Conservation (phyloP, 2,888 invertebrate genomes). For the Cheilosia scutellata region DNA sequence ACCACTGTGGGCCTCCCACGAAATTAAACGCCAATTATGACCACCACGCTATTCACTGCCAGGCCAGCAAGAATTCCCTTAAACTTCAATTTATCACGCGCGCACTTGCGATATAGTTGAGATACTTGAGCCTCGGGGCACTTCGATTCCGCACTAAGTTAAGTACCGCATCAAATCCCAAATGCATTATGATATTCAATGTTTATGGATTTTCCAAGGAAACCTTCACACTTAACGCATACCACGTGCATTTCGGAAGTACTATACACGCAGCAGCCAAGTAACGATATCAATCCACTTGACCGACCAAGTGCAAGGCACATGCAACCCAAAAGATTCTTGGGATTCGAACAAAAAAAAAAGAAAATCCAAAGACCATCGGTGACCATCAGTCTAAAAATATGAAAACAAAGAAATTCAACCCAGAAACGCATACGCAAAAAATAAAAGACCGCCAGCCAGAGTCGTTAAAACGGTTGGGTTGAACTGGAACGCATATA, state of each 20-base stretch:
- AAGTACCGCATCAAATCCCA: slow-evolving; percentile 58
- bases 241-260: slow-evolving; percentile 60
- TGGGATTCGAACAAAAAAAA: slow-evolving; percentile 29
- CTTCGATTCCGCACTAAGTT: slow-evolving; percentile 38
- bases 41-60: slow-evolving; percentile 4
- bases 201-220: slow-evolving; percentile 70
- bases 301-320: slow-evolving; percentile 39
- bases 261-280: background rate
- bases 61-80: slow-evolving; percentile 13
- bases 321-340: slow-evolving; percentile 59
- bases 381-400: slow-evolving; percentile 67
- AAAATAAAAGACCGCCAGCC: slow-evolving; percentile 57
- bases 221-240: slow-evolving; percentile 70
- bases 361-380: background rate
- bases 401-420: slow-evolving; percentile 48
- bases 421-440: slow-evolving; percentile 68
- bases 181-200: slow-evolving; percentile 57
- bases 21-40: slow-evolving; percentile 23
- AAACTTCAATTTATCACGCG: slow-evolving; percentile 63
- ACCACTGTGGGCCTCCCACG: slow-evolving; percentile 26
- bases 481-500: slow-evolving; percentile 45
- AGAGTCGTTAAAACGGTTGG: slow-evolving; percentile 60
- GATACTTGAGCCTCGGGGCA: slow-evolving; percentile 37
- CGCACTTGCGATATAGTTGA: slow-evolving; percentile 43
- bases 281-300: slow-evolving; percentile 58